Evolutionary conservation across 35 echinoderm and acorn worm species (phyloP), one percentile per base, ranked within the genome.

Genomic region (Patiria miniata): DNA sequence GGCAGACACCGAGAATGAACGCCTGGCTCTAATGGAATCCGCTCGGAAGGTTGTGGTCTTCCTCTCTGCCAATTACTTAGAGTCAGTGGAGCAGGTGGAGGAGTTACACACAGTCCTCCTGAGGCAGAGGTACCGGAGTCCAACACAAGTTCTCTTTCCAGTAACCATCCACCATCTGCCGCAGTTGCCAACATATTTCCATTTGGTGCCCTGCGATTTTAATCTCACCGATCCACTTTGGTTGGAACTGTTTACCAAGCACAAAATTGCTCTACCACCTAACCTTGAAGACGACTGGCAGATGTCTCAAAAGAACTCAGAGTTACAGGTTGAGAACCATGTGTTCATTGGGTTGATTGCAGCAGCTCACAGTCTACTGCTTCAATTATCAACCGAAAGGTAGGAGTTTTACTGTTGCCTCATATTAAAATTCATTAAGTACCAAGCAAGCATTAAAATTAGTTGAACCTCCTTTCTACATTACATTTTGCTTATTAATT

Each of bases 81-180:
- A 99, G 36, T 95, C 93, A 18, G 89, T 87, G 17, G 89, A 94
- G 32, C 90, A 91, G 17, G 86, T 92, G 22, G 96, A 99, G 87
- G 96, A 99, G 51, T 87, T 99, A 18, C 89, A 99, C 83, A 95
- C 94, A n/a, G 89, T 90, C 15, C 78, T 99, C n/a, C 94, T 89
- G 56, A 56, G 96, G 15, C 87, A 94, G 61, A 81, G 96, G 30
- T 87, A 79, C 39, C 78, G 28, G 7, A 39, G 61, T n/a, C 82
- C 57, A 0, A 42, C 87, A 1, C 86, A 85, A 2, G 80, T 90
- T 9, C 78, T 99, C 17, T 89, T 92, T 50, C 96, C 96, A 0
- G 61, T 99, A 18, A 65, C 51, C 12, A 53, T 99, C 32, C 89
- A 94, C 69, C 85, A 2, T 19, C 83, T 99, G 19, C 96, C 92